A percentile compares a stretch with the other conserved stretches of the same genome.
phyloP scores from a whole-genome alignment of 2,888 invertebrate genomes.

The Ecdyonurus torrentis region DNA sequence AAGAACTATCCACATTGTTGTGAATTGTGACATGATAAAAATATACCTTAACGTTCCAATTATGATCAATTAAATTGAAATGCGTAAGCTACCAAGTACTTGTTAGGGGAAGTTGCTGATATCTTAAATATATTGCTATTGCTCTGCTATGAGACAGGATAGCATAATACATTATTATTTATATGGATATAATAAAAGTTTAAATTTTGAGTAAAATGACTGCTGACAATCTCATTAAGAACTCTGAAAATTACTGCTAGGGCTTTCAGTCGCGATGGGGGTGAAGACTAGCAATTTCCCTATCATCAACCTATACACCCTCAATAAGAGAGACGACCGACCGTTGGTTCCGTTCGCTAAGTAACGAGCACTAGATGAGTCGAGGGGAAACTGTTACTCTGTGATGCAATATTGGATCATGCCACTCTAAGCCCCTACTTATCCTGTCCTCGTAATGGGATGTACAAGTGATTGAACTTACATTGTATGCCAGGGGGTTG shows the following conservation, averaged over 20 bases:
- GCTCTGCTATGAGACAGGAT: too few relatives aligned
- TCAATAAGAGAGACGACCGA: neutral
- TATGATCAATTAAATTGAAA: too few relatives aligned
- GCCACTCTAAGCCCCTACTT: neutral
- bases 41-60: too few relatives aligned
- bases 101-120: too few relatives aligned
- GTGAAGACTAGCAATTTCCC: neutral
- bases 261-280: neutral
- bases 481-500: neutral
- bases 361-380: neutral
- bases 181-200: neutral
- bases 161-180: too few relatives aligned
- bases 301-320: neutral
- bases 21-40: too few relatives aligned
- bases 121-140: too few relatives aligned
- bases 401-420: neutral
- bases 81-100: too few relatives aligned
- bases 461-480: neutral
- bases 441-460: neutral
- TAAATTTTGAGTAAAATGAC: neutral
- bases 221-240: neutral
- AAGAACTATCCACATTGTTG: too few relatives aligned
- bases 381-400: neutral
- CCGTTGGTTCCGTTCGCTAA: too few relatives aligned
- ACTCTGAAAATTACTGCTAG: neutral